phyloP scores from a whole-genome alignment of 2,797 vertebrate species.

The Lacerta agilis region DNA sequence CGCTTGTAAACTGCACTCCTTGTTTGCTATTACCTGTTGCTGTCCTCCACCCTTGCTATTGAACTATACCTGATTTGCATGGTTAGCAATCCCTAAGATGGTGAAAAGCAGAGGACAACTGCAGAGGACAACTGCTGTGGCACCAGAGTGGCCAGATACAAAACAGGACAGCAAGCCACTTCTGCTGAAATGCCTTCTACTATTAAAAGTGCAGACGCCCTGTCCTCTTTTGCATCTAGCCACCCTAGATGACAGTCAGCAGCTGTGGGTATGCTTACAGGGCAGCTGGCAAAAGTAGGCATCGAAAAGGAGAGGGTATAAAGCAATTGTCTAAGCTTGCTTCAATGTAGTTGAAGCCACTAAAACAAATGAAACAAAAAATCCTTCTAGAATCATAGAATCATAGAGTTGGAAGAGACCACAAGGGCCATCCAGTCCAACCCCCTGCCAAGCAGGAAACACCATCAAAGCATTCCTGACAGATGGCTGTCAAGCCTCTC shows the following conservation, averaged over 20 bases:
- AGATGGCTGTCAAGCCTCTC: no score
- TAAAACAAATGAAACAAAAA: not conserved
- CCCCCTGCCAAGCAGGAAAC: no score
- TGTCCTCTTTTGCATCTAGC: not conserved
- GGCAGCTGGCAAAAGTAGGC: not conserved
- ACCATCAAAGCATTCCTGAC: no score
- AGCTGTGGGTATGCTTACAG: not conserved
- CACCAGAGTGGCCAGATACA: not conserved
- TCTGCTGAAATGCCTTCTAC: no score
- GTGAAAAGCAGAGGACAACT: not conserved
- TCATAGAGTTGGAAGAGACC: no score
- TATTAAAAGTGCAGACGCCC: no score
- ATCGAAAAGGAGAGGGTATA: not conserved
- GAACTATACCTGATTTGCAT: not conserved
- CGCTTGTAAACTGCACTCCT: not conserved
- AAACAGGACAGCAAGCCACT: no score
- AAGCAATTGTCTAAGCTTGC: not conserved
- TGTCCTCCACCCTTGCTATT: not conserved
- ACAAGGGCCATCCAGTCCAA: no score
- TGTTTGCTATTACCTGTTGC: not conserved
- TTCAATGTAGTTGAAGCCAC: not conserved
- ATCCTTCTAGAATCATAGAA: no score
- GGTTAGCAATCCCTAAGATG: not conserved
- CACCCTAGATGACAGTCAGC: not conserved
- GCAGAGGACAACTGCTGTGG: not conserved